phyloP scores from a whole-genome alignment of 2,113 vertebrate species.

The Neofelis nebulosa region DNA sequence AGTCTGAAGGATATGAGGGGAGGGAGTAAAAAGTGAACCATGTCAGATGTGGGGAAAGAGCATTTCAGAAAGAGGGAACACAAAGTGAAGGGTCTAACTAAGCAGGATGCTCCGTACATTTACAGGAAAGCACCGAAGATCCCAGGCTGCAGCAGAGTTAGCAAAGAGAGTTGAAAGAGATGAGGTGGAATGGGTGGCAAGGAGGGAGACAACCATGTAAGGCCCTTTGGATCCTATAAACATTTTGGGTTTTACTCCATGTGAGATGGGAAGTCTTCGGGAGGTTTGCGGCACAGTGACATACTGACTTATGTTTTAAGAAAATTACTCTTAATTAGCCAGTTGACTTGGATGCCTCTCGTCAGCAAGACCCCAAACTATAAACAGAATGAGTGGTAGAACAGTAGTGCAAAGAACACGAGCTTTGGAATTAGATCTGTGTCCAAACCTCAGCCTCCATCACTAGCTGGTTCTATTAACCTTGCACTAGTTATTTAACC shows the following conservation, averaged over 20 bases:
- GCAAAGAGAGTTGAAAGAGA: not conserved
- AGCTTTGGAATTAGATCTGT: not conserved
- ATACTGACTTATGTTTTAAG: constrained; percentile 11
- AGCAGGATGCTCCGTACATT: not conserved
- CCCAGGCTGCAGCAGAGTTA: not conserved
- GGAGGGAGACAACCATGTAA: not conserved
- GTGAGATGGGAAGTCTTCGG: not conserved
- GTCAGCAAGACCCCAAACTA: not conserved
- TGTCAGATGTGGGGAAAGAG: not conserved
- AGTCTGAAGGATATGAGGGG: not conserved
- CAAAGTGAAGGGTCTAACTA: not conserved
- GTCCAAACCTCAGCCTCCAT: not conserved
- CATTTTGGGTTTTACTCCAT: not conserved
- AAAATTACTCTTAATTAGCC: not conserved
- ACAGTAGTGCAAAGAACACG: not conserved
- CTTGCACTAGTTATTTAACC: not conserved
- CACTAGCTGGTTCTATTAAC: not conserved
- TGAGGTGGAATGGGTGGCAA: not conserved
- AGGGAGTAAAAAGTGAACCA: not conserved
- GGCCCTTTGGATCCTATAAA: not conserved
- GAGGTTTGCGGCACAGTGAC: not conserved
- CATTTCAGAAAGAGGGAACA: not conserved
- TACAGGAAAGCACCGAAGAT: not conserved
- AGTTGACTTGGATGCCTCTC: not conserved
- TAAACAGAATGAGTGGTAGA: not conserved